A percentile compares a stretch with the other conserved stretches of the same genome.
phyloP scores from a whole-genome alignment of 2,113 vertebrate genomes.

The Onychorhynchus coronatus region DNA sequence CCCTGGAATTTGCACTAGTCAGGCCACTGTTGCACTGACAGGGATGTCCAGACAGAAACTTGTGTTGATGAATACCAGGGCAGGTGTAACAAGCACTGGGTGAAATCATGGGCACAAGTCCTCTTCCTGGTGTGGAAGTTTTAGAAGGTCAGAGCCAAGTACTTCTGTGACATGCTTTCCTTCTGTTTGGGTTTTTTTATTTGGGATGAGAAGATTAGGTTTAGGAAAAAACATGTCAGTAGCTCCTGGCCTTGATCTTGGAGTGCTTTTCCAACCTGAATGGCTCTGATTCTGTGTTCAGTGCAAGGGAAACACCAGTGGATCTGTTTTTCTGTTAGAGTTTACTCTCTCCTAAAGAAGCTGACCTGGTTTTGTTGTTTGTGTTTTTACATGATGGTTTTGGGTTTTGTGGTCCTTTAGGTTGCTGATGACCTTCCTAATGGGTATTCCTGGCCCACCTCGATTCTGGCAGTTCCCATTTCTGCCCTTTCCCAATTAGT shows the following conservation, averaged over 20 bases:
- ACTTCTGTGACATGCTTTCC: not conserved
- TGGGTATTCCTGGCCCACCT: not conserved
- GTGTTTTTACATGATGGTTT: not conserved
- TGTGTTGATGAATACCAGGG: not conserved
- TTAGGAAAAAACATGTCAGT: not conserved
- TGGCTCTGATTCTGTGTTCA: not conserved
- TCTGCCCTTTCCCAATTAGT: not conserved
- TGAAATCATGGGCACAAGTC: not conserved
- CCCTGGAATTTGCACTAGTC: not conserved
- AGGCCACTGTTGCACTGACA: not conserved
- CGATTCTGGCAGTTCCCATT: not conserved
- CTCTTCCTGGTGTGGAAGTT: not conserved
- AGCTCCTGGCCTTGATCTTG: not conserved
- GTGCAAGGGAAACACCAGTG: not conserved
- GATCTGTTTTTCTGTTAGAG: not conserved
- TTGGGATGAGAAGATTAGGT: not conserved
- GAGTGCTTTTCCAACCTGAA: not conserved
- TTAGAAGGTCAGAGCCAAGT: not conserved
- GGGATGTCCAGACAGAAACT: not conserved
- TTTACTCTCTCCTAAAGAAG: not conserved
- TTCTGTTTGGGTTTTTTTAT: not conserved
- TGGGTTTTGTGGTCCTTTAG: not conserved
- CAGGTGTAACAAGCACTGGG: accelerated
- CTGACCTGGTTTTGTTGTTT: not conserved
- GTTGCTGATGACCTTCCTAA: not conserved